Conservation (phyloP, 2,888 invertebrate species). For the Drosophila siamana region DNA sequence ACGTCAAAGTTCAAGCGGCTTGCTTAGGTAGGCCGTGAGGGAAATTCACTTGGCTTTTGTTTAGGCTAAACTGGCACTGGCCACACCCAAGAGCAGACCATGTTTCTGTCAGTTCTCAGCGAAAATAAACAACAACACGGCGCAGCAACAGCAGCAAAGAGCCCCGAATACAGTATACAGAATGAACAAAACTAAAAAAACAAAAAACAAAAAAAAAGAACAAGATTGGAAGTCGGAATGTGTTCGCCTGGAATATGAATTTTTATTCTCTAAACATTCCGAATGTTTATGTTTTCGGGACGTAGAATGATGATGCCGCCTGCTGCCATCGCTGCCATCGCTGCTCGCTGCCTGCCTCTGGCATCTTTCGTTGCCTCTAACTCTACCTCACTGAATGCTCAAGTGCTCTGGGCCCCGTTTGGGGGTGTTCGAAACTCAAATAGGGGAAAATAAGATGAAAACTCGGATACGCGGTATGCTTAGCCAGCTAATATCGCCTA, state of each 20-base stretch:
- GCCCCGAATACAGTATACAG: not conserved
- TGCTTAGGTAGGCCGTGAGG: slow-evolving; percentile 49
- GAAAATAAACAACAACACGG: slow-evolving; percentile 69
- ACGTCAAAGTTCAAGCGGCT: slow-evolving; percentile 75
- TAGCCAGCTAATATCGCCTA: slow-evolving; percentile 39
- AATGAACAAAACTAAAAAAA: not conserved
- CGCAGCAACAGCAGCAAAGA: slow-evolving; percentile 24
- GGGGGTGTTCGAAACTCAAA: slow-evolving; percentile 38
- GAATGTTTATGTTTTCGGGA: slow-evolving; percentile 68
- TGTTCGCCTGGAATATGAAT: slow-evolving; percentile 58
- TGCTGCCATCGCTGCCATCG: slow-evolving; percentile 18
- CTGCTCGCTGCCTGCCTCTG: slow-evolving; percentile 15
- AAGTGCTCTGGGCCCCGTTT: slow-evolving; percentile 39
- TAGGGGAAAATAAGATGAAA: not conserved
- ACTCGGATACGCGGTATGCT: slow-evolving; percentile 49
- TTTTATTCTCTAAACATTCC: slow-evolving; percentile 74
- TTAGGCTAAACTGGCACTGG: slow-evolving; percentile 67
- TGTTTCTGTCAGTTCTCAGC: slow-evolving; percentile 63
- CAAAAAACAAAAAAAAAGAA: slow-evolving; percentile 4
- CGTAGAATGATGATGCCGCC: slow-evolving; percentile 25
- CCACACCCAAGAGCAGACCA: slow-evolving; percentile 70
- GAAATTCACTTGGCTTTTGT: slow-evolving; percentile 61
- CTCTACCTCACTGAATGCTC: slow-evolving; percentile 33
- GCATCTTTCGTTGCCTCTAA: slow-evolving; percentile 2
- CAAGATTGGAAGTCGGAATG: slow-evolving; percentile 21